A percentile compares a stretch with the other conserved stretches of the same genome.
phyloP scores from a whole-genome alignment of 2,888 invertebrate species.

The Chrysopilus asiliformis region DNA sequence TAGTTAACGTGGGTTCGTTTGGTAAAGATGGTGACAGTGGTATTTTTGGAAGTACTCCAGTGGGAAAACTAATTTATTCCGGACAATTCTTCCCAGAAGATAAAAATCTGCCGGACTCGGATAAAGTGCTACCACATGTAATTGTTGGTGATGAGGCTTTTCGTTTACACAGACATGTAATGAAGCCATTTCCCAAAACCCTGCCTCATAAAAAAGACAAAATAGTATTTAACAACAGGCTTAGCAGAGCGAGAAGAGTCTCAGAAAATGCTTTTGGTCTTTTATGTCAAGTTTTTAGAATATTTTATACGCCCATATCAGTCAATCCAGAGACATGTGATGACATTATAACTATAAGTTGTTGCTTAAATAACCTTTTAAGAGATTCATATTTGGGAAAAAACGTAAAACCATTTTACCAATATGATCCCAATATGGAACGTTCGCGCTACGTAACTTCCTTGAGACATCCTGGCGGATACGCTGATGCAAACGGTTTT shows the following conservation, averaged over 20 bases:
- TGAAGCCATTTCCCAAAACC: conserved; percentile 11
- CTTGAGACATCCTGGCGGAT: too few relatives aligned
- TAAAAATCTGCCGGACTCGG: conserved; percentile 6
- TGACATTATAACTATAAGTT: background rate
- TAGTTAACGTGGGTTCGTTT: background rate
- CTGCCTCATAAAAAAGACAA: background rate
- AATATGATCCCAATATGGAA: too few relatives aligned
- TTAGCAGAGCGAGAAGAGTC: background rate
- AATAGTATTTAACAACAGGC: background rate
- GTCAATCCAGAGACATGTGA: background rate
- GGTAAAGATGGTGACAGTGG: conserved; percentile 1
- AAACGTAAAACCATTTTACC: too few relatives aligned
- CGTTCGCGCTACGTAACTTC: too few relatives aligned
- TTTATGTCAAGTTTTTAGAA: background rate
- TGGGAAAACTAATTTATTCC: conserved; percentile 1
- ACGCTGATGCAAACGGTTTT: too few relatives aligned
- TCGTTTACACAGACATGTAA: conserved; percentile 11
- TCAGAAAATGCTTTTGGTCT: conserved; percentile 4
- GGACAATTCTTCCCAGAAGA: background rate
- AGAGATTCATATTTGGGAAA: too few relatives aligned
- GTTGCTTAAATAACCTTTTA: conserved; percentile 1
- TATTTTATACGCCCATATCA: background rate
- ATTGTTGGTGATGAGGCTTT: conserved; percentile 14
- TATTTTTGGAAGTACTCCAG: background rate
- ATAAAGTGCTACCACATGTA: conserved; percentile 10